Evolutionary conservation across 2,888 invertebrate genomes (phyloP), one percentile per base, ranked within the genome.

Genomic region (Muschampia plurimacula): DNA sequence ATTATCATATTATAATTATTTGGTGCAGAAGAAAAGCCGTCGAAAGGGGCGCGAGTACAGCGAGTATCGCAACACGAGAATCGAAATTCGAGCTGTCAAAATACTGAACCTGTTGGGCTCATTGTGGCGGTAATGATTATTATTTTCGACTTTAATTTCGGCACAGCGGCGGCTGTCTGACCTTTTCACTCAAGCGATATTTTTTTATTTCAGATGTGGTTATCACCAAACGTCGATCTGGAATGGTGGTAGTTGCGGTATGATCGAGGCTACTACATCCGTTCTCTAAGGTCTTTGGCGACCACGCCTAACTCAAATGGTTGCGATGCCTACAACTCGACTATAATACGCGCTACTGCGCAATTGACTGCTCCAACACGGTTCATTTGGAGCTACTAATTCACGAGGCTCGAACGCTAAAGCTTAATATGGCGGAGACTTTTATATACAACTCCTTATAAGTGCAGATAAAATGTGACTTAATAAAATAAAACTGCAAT

Each of bases 181-280:
- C 93, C 93, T 93, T 93, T 93, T 92, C 91, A 89, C 90, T 93
- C 91, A 88, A 84, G 78, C 81, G 81, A 75, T 83, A 82, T 84
- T 62, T 85, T 83, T 87, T 86, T 83, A 85, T 85, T 87, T 89
- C 86, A 84, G 88, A 87, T 85, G 84, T 84, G 83, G 86, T 91
- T 91, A 92, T 92, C 91, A 87, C 89, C 88, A 86, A 86, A 86
- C 85, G 84, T 84, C 80, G 89, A 91, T 90, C 90, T 88, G 89
- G 84, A 87, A 85, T 84, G 78, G 81, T 80, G 80, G 83, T 82
- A 82, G 82, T 82, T 80, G 83, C 81, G 79, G 79, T 75, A 77
- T 80, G 83, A 86, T 82, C 90, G 90, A 91, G 91, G 91, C 90
- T 90, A 88, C 88, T 84, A 90, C 90, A 91, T 92, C 91, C 92